Evolutionary conservation across 1,140 invertebrate species (phyloP).

Genomic region (Oreohelix idahoensis): DNA sequence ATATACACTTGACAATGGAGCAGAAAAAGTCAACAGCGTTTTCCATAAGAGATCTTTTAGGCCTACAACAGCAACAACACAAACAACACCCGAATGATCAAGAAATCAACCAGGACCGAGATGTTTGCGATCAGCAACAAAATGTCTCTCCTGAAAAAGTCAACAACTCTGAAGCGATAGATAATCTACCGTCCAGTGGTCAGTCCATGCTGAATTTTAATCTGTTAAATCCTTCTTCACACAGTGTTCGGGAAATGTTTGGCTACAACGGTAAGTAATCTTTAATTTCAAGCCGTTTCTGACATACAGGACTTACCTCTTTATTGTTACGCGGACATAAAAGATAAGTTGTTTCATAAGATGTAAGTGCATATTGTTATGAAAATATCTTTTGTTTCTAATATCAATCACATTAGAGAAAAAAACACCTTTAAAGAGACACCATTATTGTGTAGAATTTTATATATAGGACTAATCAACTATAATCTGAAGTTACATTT

Average conservation of each 20-base stretch:
- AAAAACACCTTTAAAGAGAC: too few relatives aligned
- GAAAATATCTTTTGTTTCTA: too few relatives aligned
- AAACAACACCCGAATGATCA: conserved; percentile 1
- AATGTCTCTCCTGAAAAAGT: background rate
- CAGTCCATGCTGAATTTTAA: conserved; percentile 21
- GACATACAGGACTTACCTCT: too few relatives aligned
- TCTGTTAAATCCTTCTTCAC: background rate
- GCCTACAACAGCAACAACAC: conserved; percentile 20
- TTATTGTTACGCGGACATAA: too few relatives aligned
- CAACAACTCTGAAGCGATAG: background rate
- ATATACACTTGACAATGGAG: too few relatives aligned
- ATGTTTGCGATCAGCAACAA: background rate
- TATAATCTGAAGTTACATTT: too few relatives aligned
- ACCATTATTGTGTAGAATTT: too few relatives aligned
- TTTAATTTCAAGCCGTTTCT: too few relatives aligned
- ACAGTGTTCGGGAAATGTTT: conserved; percentile 1
- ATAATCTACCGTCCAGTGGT: background rate
- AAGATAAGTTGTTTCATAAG: too few relatives aligned
- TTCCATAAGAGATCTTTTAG: conserved; percentile 31
- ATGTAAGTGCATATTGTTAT: too few relatives aligned
- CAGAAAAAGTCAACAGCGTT: conserved; percentile 32
- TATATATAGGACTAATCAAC: too few relatives aligned
- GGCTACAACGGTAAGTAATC: conserved; percentile 11
- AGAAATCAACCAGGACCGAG: background rate
- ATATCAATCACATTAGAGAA: too few relatives aligned